phyloP scores from a whole-genome alignment of 2,888 invertebrate genomes.

The Caenorhabditis parvicauda region DNA sequence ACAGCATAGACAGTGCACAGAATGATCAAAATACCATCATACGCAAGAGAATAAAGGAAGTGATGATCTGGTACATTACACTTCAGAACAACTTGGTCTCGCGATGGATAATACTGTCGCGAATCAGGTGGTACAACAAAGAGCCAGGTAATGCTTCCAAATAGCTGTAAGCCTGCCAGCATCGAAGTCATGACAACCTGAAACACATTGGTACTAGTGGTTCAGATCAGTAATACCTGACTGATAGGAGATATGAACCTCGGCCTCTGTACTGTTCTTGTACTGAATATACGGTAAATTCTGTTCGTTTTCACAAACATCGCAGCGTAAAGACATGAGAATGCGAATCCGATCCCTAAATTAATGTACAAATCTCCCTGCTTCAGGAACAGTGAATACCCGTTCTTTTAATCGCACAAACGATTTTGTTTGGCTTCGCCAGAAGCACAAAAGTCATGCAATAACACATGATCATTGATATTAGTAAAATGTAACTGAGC shows the following conservation, averaged over 20 bases:
- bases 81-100: conserved; percentile 54
- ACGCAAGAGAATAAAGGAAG: conserved; percentile 73
- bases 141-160: conserved; percentile 74
- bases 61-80: conserved; percentile 57
- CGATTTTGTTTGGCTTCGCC: conserved; percentile 71
- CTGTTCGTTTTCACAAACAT: conserved; percentile 77
- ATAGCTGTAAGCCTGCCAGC: conserved; percentile 72
- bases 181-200: conserved; percentile 62
- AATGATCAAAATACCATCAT: conserved; percentile 76
- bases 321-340: conserved; percentile 76
- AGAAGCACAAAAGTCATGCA: conserved; percentile 74
- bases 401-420: conserved; percentile 71
- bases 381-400: conserved; percentile 63
- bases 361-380: background rate
- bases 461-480: conserved; percentile 74
- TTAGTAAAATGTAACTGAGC: conserved; percentile 73
- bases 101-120: conserved; percentile 60
- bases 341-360: conserved; percentile 71
- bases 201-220: no score
- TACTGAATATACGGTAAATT: conserved; percentile 72
- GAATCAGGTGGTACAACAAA: conserved; percentile 71
- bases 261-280: conserved; percentile 71
- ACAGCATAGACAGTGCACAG: conserved; percentile 79
- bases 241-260: conserved; percentile 76
- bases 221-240: no score